Evolutionary conservation across 2,797 vertebrate genomes (phyloP).

Genomic region (Oreochromis grahami): DNA sequence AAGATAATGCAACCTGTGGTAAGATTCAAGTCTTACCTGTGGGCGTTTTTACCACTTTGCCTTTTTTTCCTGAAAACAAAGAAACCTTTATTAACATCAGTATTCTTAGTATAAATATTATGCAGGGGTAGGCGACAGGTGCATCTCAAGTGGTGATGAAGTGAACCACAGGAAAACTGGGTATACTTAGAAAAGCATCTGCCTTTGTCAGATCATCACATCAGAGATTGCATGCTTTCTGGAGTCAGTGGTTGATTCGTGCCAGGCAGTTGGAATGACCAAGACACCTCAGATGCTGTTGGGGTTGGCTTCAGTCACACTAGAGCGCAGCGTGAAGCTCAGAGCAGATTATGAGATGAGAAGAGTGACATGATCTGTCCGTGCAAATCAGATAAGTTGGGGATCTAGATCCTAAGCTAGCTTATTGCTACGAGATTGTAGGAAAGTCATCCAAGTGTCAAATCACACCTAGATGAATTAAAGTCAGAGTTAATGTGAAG

Average conservation of each 20-base stretch:
- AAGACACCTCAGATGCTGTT: constrained; percentile 14
- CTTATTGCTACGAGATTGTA: background rate
- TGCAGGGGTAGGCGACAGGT: background rate
- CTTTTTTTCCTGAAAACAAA: constrained; percentile 32
- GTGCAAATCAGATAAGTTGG: background rate
- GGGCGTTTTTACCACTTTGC: constrained; percentile 17
- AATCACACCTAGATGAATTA: background rate
- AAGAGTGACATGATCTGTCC: background rate
- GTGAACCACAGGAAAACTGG: background rate
- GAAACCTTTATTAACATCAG: background rate
- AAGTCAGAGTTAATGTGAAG: background rate
- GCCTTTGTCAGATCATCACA: constrained; percentile 45
- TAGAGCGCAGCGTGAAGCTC: background rate
- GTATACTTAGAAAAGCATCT: constrained; percentile 62
- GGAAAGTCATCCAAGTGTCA: background rate
- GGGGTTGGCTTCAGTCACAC: background rate
- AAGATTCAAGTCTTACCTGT: constrained; percentile 21
- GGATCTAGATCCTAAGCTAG: background rate
- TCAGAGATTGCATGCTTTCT: constrained; percentile 16
- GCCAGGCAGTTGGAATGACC: constrained; percentile 23
- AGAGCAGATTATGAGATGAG: background rate
- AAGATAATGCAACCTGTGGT: background rate
- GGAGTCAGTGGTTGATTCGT: constrained; percentile 34
- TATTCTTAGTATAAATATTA: background rate
- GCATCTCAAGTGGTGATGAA: constrained; percentile 9